Evolutionary conservation across 2,113 vertebrate species (phyloP), one percentile per base, ranked within the genome.

Genomic region (Xiphias gladius): DNA sequence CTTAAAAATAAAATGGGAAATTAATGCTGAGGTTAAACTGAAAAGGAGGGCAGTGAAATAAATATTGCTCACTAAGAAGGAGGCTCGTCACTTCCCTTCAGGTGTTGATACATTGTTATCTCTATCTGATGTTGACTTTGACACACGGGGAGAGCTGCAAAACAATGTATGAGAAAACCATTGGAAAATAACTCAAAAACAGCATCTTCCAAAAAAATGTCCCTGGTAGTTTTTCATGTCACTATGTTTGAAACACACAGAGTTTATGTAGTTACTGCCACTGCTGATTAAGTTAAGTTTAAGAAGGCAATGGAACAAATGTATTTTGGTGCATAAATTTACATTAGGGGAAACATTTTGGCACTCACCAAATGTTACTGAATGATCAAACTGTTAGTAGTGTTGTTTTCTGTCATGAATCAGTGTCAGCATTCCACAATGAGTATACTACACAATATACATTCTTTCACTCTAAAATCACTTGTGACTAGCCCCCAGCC

Each of bases 371-470:
- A 3, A 54, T n/a, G 10, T 54, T 54, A 54, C 52, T n/a, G 10
- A 54, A 46, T 43, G 20, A 63, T 76, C 14, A 52, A 52, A 50
- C 17, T n/a, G 28, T 65, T 63, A 13, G 43, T 63, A 46, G 26
- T 12, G 14, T n/a, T 43, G 2, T 57, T 57, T 22, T 12, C n/a
- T 59, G n/a, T 22, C 4, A 22, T n/a, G n/a, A 64, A 70, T 43
- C 48, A 59, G 1, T 69, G 46, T 55, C 58, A 69, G 54, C 22
- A 73, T 28, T 81, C 73, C 52, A 65, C 74, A 41, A 24, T 43
- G 22, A 75, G 48, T 50, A 12, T 4, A 30, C 55, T 24, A 41
- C 26, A 76, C 0, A 10, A 13, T 30, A 67, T 62, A n/a, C 24
- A 59, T 54, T 7, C 0, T 61, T 50, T 74, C 32, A 48, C 48